Evolutionary conservation across 2,113 vertebrate genomes (phyloP).

Genomic region (Pachypanchax playfairii): DNA sequence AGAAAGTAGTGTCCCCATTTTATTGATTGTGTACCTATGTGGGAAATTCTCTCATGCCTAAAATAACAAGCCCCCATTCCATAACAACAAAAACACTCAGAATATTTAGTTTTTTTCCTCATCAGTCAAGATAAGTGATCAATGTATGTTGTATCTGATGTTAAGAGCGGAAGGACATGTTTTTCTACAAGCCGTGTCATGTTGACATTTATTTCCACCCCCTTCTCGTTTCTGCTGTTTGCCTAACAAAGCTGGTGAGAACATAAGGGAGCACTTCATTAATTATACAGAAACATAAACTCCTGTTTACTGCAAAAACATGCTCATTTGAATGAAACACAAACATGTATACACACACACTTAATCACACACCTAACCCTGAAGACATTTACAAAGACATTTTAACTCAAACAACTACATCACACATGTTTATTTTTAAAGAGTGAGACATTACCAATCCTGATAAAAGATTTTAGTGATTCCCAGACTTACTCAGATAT

Average conservation of each 20-base stretch:
- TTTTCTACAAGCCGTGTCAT: constrained; percentile 56
- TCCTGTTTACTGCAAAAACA: constrained; percentile 9
- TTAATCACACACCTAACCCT: too few species aligned
- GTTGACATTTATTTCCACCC: constrained; percentile 59
- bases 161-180: constrained; percentile 47
- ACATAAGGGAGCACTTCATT: constrained; percentile 9
- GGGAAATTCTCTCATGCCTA: constrained; percentile 12
- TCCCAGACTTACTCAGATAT: too few species aligned
- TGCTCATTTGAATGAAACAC: not conserved
- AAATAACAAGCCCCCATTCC: constrained; percentile 1
- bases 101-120: constrained; percentile 16
- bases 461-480: too few species aligned
- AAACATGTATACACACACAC: not conserved
- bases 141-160: constrained; percentile 37
- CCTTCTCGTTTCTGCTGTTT: constrained; percentile 44
- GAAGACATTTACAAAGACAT: not conserved
- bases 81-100: constrained; percentile 29
- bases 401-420: too few species aligned
- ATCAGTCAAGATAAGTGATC: constrained; percentile 53
- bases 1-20: too few species aligned
- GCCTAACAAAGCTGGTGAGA: constrained; percentile 25
- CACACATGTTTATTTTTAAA: too few species aligned
- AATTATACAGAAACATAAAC: constrained; percentile 4
- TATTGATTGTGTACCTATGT: too few species aligned
- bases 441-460: too few species aligned